These are phyloP conservation scores for Orchesella flavescens DNA, from an alignment of 2,888 invertebrate genomes.

Conservation along the genomic window DNA sequence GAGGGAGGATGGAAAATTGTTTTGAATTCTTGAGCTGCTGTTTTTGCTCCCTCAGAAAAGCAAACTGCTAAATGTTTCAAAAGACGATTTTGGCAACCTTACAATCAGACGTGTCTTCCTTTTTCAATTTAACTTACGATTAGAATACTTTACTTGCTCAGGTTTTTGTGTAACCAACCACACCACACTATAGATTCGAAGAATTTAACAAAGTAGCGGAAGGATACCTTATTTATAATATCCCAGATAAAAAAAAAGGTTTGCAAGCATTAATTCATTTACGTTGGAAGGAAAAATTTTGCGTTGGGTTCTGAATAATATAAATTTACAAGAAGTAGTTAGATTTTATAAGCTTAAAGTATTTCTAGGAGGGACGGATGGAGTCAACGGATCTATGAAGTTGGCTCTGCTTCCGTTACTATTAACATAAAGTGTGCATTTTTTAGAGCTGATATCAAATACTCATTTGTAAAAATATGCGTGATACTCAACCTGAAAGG, in stretches of 20 bases:
- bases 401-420: too few relatives aligned
- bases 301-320: too few relatives aligned
- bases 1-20: conserved; percentile 39
- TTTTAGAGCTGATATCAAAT: too few relatives aligned
- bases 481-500: not conserved
- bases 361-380: too few relatives aligned
- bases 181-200: not conserved
- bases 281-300: too few relatives aligned
- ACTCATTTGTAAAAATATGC: not conserved
- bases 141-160: not conserved
- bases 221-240: not conserved
- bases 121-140: conserved; percentile 18
- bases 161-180: not conserved
- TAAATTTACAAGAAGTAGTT: too few relatives aligned
- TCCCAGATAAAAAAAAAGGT: not conserved
- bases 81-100: conserved; percentile 35
- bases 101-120: conserved; percentile 44
- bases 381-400: too few relatives aligned
- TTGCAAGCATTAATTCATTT: not conserved
- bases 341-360: too few relatives aligned
- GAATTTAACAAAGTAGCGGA: not conserved
- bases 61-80: conserved; percentile 25
- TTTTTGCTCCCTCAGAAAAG: conserved; percentile 27
- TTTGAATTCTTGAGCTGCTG: conserved; percentile 20
- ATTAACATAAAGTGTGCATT: too few relatives aligned